phyloP scores from a whole-genome alignment of 1,140 invertebrate species.

The Vollenhovia emeryi region DNA sequence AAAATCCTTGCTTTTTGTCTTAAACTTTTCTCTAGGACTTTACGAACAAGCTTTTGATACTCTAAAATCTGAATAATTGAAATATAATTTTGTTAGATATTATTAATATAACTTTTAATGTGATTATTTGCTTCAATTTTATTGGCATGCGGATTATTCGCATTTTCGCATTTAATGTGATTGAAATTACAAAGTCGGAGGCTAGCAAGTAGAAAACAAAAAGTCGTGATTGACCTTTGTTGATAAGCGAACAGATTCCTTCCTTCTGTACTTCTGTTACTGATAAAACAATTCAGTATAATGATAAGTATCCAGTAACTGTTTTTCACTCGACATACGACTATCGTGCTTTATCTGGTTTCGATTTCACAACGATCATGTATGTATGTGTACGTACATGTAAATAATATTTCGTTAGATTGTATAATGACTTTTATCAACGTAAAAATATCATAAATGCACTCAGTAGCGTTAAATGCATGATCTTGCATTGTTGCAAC shows the following conservation, averaged over 20 bases:
- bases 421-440: background rate
- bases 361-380: background rate
- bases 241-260: background rate
- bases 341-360: constrained; percentile 21
- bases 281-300: background rate
- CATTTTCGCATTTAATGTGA: background rate
- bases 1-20: background rate
- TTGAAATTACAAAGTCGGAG: background rate
- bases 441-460: background rate
- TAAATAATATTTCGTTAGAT: background rate
- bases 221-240: constrained; percentile 7
- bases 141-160: background rate
- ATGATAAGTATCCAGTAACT: background rate
- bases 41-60: background rate
- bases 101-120: background rate
- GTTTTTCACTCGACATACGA: too few species aligned
- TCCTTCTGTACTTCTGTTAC: background rate
- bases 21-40: background rate
- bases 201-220: background rate
- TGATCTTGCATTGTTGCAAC: background rate
- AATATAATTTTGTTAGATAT: background rate
- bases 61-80: background rate
- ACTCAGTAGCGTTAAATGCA: background rate
- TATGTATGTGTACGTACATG: background rate
- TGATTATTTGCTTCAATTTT: background rate